phyloP scores from a whole-genome alignment of 2,113 vertebrate genomes.

The Oenanthe oenanthe region DNA sequence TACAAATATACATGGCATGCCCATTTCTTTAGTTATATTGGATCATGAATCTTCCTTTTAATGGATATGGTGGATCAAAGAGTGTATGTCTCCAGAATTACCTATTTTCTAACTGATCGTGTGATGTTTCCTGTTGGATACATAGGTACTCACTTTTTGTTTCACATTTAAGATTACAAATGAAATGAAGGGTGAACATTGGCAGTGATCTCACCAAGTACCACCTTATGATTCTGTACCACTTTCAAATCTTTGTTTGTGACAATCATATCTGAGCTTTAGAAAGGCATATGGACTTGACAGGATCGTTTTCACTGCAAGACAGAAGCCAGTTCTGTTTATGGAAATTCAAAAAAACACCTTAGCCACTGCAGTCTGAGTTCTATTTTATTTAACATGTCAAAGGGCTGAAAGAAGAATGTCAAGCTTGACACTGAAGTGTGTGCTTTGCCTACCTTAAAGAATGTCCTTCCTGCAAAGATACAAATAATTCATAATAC shows the following conservation, averaged over 20 bases:
- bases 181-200: background rate
- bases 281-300: background rate
- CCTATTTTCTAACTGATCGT: background rate
- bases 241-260: background rate
- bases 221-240: background rate
- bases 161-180: background rate
- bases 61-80: background rate
- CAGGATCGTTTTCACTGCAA: background rate
- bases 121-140: background rate
- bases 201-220: background rate
- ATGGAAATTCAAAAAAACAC: background rate
- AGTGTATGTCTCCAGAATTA: background rate
- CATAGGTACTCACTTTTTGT: background rate
- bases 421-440: slow-evolving; percentile 27
- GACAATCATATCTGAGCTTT: background rate
- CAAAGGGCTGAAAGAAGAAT: slow-evolving; percentile 28
- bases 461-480: background rate
- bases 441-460: background rate
- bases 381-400: slow-evolving; percentile 26
- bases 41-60: background rate
- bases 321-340: background rate
- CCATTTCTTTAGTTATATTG: background rate
- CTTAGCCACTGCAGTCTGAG: background rate
- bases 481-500: background rate
- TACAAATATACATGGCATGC: background rate